phyloP scores from a whole-genome alignment of 2,888 invertebrate species.

The Limnephilus lunatus region DNA sequence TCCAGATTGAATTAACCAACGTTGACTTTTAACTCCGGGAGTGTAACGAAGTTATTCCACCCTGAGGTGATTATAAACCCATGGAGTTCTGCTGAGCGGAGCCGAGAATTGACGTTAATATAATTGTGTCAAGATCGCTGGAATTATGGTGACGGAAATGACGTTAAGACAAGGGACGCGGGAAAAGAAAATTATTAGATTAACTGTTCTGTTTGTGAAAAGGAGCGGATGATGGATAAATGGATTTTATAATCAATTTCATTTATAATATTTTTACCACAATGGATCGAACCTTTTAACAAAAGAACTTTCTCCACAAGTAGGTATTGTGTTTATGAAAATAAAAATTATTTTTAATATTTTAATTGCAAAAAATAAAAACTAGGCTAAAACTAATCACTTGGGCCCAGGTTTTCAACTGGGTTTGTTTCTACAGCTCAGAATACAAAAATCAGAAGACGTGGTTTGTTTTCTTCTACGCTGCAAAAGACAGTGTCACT shows the following conservation, averaged over 20 bases:
- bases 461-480: no score
- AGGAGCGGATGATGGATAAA: neutral
- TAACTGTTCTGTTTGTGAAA: neutral
- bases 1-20: neutral
- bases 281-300: neutral
- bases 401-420: no score
- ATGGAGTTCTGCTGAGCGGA: neutral
- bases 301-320: no score
- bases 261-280: neutral
- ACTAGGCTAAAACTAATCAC: no score
- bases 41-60: neutral
- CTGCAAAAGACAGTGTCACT: no score
- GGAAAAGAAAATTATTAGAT: neutral
- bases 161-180: neutral
- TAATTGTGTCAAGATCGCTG: neutral
- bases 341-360: no score
- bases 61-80: neutral
- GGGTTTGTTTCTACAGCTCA: no score
- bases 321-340: no score
- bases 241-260: neutral
- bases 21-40: neutral
- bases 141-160: neutral
- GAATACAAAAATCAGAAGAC: no score
- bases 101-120: slow-evolving; percentile 5
- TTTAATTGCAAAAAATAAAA: no score